Percentiles rank a stretch among this genome's conserved stretches.
phyloP scores from a whole-genome alignment of 2,888 invertebrate genomes.

The Drosophila rubida region DNA sequence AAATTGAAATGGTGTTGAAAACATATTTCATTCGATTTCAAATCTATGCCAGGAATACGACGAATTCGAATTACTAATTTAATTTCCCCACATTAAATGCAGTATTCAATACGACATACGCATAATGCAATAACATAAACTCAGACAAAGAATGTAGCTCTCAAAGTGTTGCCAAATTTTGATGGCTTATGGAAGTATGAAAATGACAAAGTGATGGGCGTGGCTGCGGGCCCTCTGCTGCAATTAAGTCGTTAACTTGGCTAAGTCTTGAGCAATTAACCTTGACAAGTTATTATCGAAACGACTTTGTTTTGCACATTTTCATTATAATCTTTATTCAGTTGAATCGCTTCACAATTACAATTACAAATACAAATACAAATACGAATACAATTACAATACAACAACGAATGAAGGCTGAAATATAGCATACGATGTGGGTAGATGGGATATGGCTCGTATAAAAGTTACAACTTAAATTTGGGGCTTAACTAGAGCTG shows the following conservation, averaged over 20 bases:
- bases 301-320: conserved; percentile 25
- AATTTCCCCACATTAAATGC: no score
- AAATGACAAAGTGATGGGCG: neutral
- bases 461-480: conserved; percentile 50
- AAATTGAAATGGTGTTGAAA: no score
- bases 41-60: no score
- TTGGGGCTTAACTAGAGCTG: conserved; percentile 55
- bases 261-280: conserved; percentile 8
- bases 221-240: neutral
- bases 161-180: neutral
- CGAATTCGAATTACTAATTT: no score
- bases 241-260: conserved; percentile 1
- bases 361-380: conserved; percentile 57
- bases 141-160: neutral
- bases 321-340: conserved; percentile 59
- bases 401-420: conserved; percentile 72
- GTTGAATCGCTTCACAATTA: conserved; percentile 68
- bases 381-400: conserved; percentile 68
- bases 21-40: no score
- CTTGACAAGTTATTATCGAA: conserved; percentile 14
- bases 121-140: no score
- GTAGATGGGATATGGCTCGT: conserved; percentile 73
- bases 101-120: no score
- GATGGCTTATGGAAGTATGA: neutral
- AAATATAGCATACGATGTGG: conserved; percentile 42